A percentile compares a stretch with the other conserved stretches of the same genome.
These are phyloP conservation scores for Alviniconcha marisindica DNA, from an alignment of 1,140 invertebrate genomes.

Conservation along the genomic window DNA sequence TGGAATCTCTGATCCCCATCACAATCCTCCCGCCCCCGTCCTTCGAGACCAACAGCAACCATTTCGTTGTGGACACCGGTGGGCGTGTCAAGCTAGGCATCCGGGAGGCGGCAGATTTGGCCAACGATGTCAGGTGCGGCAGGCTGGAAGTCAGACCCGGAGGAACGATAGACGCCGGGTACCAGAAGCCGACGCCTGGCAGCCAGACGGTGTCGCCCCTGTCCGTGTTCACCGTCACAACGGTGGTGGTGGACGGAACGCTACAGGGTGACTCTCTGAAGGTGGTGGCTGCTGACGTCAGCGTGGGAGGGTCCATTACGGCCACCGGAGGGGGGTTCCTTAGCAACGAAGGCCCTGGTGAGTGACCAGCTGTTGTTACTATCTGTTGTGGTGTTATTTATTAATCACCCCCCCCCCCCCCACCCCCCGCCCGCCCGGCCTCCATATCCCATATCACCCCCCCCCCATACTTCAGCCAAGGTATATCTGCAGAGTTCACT, in stretches of 20 bases:
- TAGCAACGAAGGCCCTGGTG: constrained; percentile 55
- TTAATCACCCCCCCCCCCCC: too few relatives aligned
- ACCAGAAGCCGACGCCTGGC: constrained; percentile 19
- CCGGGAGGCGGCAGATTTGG: background rate
- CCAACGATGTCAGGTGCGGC: constrained; percentile 18
- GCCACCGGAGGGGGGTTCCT: constrained; percentile 16
- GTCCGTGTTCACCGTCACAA: background rate
- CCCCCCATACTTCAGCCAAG: background rate
- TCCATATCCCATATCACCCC: too few relatives aligned
- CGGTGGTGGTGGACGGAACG: constrained; percentile 29
- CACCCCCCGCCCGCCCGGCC: too few relatives aligned
- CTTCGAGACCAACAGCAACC: constrained; percentile 42
- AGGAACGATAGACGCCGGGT: constrained; percentile 32
- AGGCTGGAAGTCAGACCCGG: constrained; percentile 20
- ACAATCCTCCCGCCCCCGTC: constrained; percentile 37
- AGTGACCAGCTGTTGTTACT: background rate
- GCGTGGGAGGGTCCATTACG: background rate
- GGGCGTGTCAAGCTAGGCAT: constrained; percentile 37
- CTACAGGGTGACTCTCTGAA: constrained; percentile 23
- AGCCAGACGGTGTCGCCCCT: background rate
- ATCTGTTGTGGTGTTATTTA: background rate
- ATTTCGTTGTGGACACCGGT: constrained; percentile 38
- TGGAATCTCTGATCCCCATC: constrained; percentile 38
- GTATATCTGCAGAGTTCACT: background rate
- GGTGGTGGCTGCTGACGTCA: constrained; percentile 28